phyloP scores from a whole-genome alignment of 2,888 invertebrate genomes.

The Keiferia lycopersicella region DNA sequence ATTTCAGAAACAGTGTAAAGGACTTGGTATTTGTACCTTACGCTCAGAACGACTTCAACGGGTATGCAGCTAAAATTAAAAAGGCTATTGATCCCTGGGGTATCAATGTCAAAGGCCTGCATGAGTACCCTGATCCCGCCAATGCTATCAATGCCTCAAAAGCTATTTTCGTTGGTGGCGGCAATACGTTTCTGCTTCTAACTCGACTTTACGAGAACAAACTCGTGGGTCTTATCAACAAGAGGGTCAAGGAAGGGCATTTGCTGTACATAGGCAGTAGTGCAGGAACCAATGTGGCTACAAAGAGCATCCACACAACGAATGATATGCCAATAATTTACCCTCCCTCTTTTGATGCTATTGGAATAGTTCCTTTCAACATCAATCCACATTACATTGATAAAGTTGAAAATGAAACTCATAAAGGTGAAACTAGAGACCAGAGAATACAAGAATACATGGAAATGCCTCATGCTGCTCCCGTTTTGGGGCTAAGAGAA shows the following conservation, averaged over 20 bases:
- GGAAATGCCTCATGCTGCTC: slow-evolving; percentile 78
- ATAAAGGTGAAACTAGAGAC: slow-evolving; percentile 91
- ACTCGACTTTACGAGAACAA: slow-evolving; percentile 86
- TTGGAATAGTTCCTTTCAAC: slow-evolving; percentile 89
- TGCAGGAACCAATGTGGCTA: slow-evolving; percentile 92
- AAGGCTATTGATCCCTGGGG: slow-evolving; percentile 84
- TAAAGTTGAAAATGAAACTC: slow-evolving; percentile 79
- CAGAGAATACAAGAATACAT: slow-evolving; percentile 86
- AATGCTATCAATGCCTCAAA: slow-evolving; percentile 82
- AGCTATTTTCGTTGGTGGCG: slow-evolving; percentile 90
- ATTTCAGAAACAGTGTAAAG: slow-evolving; percentile 83
- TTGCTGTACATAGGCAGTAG: slow-evolving; percentile 89
- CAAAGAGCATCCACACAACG: slow-evolving; percentile 89
- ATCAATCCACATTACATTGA: slow-evolving; percentile 93
- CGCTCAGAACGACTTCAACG: slow-evolving; percentile 84
- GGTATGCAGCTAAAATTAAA: slow-evolving; percentile 83
- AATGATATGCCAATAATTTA: slow-evolving; percentile 94
- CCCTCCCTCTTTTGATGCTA: slow-evolving; percentile 87
- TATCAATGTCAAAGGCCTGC: slow-evolving; percentile 84
- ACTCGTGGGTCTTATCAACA: slow-evolving; percentile 83
- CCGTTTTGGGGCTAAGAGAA: slow-evolving; percentile 87
- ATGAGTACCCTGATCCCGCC: slow-evolving; percentile 79
- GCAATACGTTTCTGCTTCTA: slow-evolving; percentile 89
- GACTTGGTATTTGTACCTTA: slow-evolving; percentile 88
- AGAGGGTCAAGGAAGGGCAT: slow-evolving; percentile 83